Conservation (phyloP, 2,113 vertebrate species). For the Condylura cristata region DNA sequence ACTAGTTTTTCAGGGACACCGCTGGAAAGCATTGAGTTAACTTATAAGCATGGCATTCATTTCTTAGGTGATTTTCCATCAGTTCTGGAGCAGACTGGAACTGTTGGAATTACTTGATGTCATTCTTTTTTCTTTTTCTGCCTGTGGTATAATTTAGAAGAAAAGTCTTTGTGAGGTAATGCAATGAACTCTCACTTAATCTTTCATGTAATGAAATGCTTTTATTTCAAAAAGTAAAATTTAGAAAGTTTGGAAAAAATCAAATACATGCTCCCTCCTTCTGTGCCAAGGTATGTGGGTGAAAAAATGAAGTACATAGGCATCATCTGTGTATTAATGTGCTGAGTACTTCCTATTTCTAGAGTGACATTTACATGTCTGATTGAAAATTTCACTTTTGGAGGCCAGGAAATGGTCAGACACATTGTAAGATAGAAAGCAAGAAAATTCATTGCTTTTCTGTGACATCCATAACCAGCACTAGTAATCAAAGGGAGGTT, state of each 20-base stretch:
- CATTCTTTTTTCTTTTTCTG: not conserved
- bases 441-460: not conserved
- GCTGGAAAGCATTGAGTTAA: not conserved
- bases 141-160: not conserved
- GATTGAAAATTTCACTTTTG: not conserved
- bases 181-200: not conserved
- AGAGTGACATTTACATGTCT: slow-evolving; percentile 21
- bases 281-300: not conserved
- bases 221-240: slow-evolving; percentile 27
- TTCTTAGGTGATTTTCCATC: not conserved
- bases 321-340: not conserved
- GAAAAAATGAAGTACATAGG: not conserved
- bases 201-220: not conserved
- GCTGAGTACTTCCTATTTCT: not conserved
- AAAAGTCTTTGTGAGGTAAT: not conserved
- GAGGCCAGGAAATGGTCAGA: not conserved
- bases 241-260: not conserved
- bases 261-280: not conserved
- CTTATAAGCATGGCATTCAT: not conserved
- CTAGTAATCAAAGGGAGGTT: not conserved
- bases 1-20: not conserved
- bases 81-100: not conserved
- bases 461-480: not conserved
- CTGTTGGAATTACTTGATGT: not conserved
- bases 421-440: not conserved